Conservation (phyloP, 2,797 vertebrate species). For the Pyrocephalus nanus region DNA sequence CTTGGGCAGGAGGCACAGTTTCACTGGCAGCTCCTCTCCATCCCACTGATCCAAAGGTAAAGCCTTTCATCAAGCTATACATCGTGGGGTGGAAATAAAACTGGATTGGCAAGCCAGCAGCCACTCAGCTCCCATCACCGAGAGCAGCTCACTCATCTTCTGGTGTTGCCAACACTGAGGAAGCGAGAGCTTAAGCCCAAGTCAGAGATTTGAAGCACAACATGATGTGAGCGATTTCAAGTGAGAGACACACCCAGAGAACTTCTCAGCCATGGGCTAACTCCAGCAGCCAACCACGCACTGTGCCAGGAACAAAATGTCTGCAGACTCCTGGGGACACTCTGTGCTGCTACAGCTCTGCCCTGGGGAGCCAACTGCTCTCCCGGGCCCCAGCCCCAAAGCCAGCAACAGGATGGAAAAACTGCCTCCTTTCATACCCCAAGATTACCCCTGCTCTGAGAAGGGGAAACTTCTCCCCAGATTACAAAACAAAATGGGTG, state of each 20-base stretch:
- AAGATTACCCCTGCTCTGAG: neutral
- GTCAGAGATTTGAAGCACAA: neutral
- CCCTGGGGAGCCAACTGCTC: fast-evolving
- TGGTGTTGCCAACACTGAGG: neutral
- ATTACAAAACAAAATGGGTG: neutral
- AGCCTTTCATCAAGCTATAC: neutral
- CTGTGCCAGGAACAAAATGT: conserved; percentile 11
- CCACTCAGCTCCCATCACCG: neutral
- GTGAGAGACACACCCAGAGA: neutral
- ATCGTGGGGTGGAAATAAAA: neutral
- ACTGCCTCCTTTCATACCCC: neutral
- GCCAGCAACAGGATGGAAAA: neutral
- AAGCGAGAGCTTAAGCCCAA: neutral
- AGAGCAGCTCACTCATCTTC: neutral
- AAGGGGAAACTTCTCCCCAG: neutral
- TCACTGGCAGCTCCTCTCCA: neutral
- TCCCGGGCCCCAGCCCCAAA: fast-evolving
- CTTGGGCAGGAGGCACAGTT: neutral
- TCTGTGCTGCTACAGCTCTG: neutral
- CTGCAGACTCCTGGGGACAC: neutral
- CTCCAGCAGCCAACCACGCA: neutral
- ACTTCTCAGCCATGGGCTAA: neutral
- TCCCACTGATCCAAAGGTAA: neutral
- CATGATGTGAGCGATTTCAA: neutral
- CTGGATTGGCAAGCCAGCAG: neutral